Base-by-base conservation (phyloP, 53 echinoderm and acorn worm genomes). In the Temnopleurus reevesii region DNA sequence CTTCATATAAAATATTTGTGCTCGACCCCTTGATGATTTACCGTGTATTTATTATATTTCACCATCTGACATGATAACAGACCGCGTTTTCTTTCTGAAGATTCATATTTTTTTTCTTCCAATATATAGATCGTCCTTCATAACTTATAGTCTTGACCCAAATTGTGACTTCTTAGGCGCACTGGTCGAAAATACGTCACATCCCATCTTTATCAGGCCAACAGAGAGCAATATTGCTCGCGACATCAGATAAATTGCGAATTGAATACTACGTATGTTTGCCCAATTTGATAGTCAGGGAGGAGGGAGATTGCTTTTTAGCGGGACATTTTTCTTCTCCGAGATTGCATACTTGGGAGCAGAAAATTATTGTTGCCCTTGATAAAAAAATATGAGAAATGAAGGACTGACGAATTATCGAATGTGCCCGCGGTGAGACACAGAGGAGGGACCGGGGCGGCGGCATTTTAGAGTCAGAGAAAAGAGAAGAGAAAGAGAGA, bases 231-330 rank as follows among this genome's bases (percentile, higher is more conserved):
- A 71, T 71, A 71, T 71, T 71, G 41, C 71, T 41, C 41, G n/a
- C 71, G 71, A 71, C 71, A 41, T 71, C 41, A 41, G 41, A 71
- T 41, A 41, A 12, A 71, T 71, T 71, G 41, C 71, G 41, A 41
- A 38, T 3, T 43, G 71, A 41, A 71, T 21, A 71, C 41, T 41
- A 71, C 5, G 43, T 8, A 71, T 71, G 41, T 71, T 71, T 71
- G 38, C 71, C 36, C 71, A 41, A 38, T 71, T 71, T 41, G 19
- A 21, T n/a, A 71, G 1, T 41, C 41, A 71, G 36, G 71, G 23
- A 71, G 36, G 41, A 71, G 10, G 38, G 23, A 71, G 5, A 71
- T 71, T 71, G 71, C 71, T 71, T 71, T 71, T 71, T n/a, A n/a
- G n/a, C n/a, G 41, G 71, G 71, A 71, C 36, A 41, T 71, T 71